Evolutionary conservation across 2,113 vertebrate genomes (phyloP).

Genomic region (Paralichthys olivaceus): DNA sequence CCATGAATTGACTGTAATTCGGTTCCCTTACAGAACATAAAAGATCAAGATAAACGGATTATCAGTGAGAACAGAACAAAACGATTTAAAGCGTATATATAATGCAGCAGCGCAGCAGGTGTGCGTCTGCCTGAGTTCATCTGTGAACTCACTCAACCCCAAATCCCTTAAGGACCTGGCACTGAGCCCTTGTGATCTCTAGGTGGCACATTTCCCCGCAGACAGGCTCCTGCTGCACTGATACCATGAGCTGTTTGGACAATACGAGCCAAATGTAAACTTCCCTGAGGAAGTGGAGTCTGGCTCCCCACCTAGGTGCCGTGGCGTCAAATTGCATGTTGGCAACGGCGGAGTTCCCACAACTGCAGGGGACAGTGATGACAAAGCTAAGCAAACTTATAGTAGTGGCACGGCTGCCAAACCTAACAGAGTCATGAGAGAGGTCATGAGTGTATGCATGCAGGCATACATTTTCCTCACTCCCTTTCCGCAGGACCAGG

Average conservation of each 20-base stretch:
- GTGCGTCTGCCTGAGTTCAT: conserved; percentile 43
- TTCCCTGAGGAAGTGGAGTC: conserved; percentile 53
- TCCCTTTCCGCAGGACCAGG: conserved; percentile 33
- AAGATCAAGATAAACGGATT: conserved; percentile 31
- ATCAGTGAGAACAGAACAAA: conserved; percentile 22
- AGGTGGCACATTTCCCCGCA: conserved; percentile 67
- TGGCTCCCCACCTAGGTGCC: conserved; percentile 53
- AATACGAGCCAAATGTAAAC: conserved; percentile 45
- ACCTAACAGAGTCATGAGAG: conserved; percentile 64
- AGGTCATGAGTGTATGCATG: conserved; percentile 68
- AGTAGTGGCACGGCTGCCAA: conserved; percentile 64
- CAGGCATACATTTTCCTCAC: conserved; percentile 32
- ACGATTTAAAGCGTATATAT: conserved; percentile 38
- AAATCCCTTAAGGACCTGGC: conserved; percentile 62
- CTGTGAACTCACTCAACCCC: conserved; percentile 71
- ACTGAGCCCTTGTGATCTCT: conserved; percentile 51
- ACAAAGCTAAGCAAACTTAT: conserved; percentile 72
- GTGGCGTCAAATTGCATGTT: conserved; percentile 62
- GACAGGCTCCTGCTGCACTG: conserved; percentile 4
- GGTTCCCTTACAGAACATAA: conserved; percentile 24
- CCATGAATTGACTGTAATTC: conserved; percentile 13
- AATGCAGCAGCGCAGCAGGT: conserved; percentile 56
- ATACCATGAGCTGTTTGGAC: conserved; percentile 41
- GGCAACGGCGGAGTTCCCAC: conserved; percentile 58
- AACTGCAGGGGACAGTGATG: conserved; percentile 72